phyloP scores from a whole-genome alignment of 2,113 vertebrate genomes.

The Sturnira hondurensis region DNA sequence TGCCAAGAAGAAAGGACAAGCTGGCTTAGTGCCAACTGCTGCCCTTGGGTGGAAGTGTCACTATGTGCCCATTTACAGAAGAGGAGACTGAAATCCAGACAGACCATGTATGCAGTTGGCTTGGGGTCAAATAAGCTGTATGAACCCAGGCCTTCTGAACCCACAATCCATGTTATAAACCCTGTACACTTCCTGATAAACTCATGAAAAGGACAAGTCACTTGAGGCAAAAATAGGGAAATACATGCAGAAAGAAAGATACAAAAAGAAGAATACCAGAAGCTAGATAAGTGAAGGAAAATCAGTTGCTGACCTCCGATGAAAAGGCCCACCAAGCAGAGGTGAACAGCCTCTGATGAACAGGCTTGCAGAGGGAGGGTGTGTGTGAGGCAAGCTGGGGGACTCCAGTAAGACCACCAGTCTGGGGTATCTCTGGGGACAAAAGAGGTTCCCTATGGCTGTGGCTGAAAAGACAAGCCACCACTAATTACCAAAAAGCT shows the following conservation, averaged over 20 bases:
- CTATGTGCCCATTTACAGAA: neutral
- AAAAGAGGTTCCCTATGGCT: neutral
- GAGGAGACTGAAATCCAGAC: neutral
- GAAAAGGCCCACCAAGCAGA: neutral
- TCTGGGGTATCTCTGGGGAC: neutral
- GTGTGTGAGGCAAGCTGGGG: neutral
- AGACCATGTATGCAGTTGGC: neutral
- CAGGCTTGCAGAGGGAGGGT: no score
- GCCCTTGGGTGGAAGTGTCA: neutral
- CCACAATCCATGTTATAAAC: neutral
- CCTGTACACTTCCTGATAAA: neutral
- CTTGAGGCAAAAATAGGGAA: neutral
- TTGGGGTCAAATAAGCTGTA: neutral
- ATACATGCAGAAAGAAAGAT: neutral
- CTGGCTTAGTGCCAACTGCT: neutral
- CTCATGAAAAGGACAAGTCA: neutral
- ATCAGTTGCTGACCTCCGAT: neutral
- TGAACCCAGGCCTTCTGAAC: neutral
- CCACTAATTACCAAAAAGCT: neutral
- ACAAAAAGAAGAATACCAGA: neutral
- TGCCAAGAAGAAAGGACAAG: neutral
- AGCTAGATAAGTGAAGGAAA: neutral
- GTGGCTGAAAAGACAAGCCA: neutral
- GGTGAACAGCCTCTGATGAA: no score
- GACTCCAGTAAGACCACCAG: neutral